Conservation (phyloP, 2,888 invertebrate species). For the Plebejus anna region DNA sequence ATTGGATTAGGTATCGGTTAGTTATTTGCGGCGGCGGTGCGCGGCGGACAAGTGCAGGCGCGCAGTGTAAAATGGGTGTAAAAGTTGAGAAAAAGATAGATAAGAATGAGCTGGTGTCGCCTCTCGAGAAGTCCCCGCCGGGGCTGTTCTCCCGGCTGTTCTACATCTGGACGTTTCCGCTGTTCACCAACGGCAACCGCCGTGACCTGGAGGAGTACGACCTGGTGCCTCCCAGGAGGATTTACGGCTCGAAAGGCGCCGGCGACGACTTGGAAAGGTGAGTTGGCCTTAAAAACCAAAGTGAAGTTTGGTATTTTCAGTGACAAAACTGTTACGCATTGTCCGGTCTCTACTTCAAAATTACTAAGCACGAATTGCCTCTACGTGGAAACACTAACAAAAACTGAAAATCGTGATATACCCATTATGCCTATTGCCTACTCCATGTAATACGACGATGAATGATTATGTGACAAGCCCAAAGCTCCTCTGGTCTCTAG, state of each 20-base stretch:
- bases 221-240: slow-evolving; percentile 84
- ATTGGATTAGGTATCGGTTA: slow-evolving; percentile 9
- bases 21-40: neutral
- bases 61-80: slow-evolving; percentile 30
- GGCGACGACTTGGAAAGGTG: slow-evolving; percentile 85
- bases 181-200: slow-evolving; percentile 87
- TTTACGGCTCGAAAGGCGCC: slow-evolving; percentile 84
- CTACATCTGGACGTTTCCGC: slow-evolving; percentile 87
- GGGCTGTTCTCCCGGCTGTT: slow-evolving; percentile 80
- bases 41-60: neutral
- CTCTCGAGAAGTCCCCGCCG: slow-evolving; percentile 48
- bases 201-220: slow-evolving; percentile 87
- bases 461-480: no score
- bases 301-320: no score
- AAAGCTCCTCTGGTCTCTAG: no score
- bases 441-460: no score
- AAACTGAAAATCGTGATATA: no score
- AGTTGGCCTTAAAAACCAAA: slow-evolving; percentile 39
- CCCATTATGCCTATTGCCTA: no score
- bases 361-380: no score
- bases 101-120: slow-evolving; percentile 37
- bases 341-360: no score
- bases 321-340: no score
- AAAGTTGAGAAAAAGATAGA: slow-evolving; percentile 28
- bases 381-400: no score